These are phyloP conservation scores for Antechinus flavipes DNA, from an alignment of 2,113 vertebrate species.

Conservation along the genomic window DNA sequence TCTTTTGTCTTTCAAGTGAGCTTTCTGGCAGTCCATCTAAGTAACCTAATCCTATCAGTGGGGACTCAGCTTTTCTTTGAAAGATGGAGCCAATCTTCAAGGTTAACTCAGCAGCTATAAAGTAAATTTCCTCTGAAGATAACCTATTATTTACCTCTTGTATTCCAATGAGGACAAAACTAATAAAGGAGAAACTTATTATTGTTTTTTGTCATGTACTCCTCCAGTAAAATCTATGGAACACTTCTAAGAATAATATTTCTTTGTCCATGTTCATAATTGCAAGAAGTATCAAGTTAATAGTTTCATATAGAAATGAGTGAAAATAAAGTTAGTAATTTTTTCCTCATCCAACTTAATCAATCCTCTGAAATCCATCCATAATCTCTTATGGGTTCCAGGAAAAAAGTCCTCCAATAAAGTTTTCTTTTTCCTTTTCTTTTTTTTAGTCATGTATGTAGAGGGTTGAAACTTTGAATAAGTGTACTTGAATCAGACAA, in stretches of 20 bases:
- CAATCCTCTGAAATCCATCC: not conserved
- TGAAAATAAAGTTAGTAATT: not conserved
- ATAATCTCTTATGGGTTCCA: not conserved
- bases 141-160: not conserved
- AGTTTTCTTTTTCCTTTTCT: not conserved
- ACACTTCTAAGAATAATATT: not conserved
- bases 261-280: not conserved
- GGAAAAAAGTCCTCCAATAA: not conserved
- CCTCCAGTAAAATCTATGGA: not conserved
- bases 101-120: not conserved
- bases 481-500: too few relatives aligned
- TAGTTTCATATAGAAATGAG: not conserved
- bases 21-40: not conserved
- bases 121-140: not conserved
- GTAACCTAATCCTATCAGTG: not conserved
- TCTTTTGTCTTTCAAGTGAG: not conserved
- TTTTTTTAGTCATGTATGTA: not conserved
- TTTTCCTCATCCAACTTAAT: not conserved
- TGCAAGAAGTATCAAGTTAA: not conserved
- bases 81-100: not conserved
- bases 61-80: not conserved
- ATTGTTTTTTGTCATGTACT: not conserved
- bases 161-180: not conserved
- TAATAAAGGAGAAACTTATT: not conserved
- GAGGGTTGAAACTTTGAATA: too few relatives aligned